Evolutionary conservation across 1,140 invertebrate genomes (phyloP).

Genomic region (Arion vulgaris): DNA sequence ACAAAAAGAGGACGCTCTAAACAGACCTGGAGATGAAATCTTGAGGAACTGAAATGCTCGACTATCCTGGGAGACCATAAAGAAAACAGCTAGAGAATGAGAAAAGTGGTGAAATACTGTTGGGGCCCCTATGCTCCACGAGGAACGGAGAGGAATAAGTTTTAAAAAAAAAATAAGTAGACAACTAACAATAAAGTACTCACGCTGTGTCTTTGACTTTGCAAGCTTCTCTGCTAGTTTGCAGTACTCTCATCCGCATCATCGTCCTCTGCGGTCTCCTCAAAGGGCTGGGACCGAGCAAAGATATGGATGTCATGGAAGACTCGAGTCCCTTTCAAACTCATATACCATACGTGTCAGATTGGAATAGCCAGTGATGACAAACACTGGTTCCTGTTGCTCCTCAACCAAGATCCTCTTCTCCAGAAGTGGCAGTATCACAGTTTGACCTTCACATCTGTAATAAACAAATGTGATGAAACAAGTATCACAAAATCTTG

Average conservation of each 20-base stretch:
- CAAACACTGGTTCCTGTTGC: constrained; percentile 87
- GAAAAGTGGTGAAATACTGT: too few species aligned
- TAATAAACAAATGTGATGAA: too few species aligned
- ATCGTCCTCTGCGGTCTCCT: constrained; percentile 60
- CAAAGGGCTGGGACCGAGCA: constrained; percentile 49
- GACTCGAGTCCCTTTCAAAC: constrained; percentile 87
- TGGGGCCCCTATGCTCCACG: too few species aligned
- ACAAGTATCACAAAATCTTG: too few species aligned
- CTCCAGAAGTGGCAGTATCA: constrained; percentile 82
- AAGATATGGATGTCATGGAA: constrained; percentile 85
- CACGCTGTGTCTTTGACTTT: constrained; percentile 47
- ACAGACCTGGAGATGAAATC: too few species aligned
- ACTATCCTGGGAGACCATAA: too few species aligned
- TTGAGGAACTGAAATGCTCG: too few species aligned
- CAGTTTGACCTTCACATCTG: constrained; percentile 58
- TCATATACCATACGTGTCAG: constrained; percentile 88
- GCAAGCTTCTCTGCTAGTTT: constrained; percentile 41
- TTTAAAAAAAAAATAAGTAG: too few species aligned
- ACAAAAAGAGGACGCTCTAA: too few species aligned
- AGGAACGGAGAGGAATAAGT: too few species aligned
- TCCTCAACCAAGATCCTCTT: constrained; percentile 90
- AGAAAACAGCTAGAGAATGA: too few species aligned
- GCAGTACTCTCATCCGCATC: constrained; percentile 51
- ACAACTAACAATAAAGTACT: constrained; percentile 23
- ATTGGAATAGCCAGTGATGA: constrained; percentile 84